phyloP scores from a whole-genome alignment of 2,888 invertebrate species.

The Athripsodes cinereus region DNA sequence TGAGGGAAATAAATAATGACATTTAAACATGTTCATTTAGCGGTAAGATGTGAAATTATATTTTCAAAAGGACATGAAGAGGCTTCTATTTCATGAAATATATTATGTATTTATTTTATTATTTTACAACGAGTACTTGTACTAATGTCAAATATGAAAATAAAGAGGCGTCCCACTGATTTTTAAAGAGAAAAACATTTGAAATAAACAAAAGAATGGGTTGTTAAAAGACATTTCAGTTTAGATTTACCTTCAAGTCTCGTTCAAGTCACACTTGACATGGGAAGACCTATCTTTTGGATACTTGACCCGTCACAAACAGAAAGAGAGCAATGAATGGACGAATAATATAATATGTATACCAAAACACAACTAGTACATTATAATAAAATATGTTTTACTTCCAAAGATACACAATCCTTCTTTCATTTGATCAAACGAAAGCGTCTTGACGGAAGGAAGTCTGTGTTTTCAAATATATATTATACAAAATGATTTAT shows the following conservation, averaged over 20 bases:
- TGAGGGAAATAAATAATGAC: conserved; percentile 17
- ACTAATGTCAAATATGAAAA: neutral
- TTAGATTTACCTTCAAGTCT: neutral
- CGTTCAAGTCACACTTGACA: neutral
- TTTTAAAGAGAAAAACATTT: conserved; percentile 1
- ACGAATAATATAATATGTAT: too few species aligned
- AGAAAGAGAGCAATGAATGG: neutral
- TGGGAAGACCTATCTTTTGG: neutral
- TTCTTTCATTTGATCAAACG: too few species aligned
- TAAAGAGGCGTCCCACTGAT: conserved; percentile 2
- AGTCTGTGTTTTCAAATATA: too few species aligned
- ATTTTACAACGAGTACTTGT: too few species aligned
- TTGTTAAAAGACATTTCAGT: conserved; percentile 10
- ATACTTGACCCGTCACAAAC: neutral
- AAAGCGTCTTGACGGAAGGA: too few species aligned
- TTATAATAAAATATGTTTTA: too few species aligned
- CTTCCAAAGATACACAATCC: too few species aligned
- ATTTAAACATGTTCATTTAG: conserved; percentile 23
- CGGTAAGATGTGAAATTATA: conserved; percentile 16
- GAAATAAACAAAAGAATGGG: conserved; percentile 8
- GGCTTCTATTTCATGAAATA: neutral
- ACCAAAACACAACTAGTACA: too few species aligned
- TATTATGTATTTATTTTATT: too few species aligned
- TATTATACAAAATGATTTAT: too few species aligned
- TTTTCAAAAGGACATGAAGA: conserved; percentile 13